These are phyloP conservation scores for Microchirus variegatus DNA, from an alignment of 2,797 vertebrate species.

Conservation along the genomic window DNA sequence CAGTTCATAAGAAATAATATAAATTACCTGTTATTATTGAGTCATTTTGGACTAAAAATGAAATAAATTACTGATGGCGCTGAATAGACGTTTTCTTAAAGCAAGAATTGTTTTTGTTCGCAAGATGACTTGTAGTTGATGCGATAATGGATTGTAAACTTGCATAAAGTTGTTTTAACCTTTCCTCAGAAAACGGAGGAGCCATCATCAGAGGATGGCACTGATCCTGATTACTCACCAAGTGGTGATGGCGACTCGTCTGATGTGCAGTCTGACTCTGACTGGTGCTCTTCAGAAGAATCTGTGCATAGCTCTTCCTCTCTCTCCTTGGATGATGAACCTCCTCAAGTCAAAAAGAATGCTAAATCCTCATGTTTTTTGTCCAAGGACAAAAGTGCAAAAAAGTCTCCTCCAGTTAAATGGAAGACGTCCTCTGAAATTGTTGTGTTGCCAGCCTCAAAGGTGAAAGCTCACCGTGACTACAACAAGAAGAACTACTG, in stretches of 20 bases:
- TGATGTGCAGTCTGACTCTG: constrained; percentile 8
- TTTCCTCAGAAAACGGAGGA: constrained; percentile 34
- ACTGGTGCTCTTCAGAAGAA: constrained; percentile 13
- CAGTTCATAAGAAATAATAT: too few species aligned
- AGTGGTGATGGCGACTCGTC: constrained; percentile 29
- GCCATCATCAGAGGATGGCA: constrained; percentile 25
- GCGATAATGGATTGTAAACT: background rate
- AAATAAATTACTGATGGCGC: too few species aligned
- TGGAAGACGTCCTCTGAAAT: constrained; percentile 5
- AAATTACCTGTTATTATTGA: too few species aligned
- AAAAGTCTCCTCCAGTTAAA: fast-evolving
- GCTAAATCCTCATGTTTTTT: background rate
- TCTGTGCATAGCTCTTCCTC: constrained; percentile 1
- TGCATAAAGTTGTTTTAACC: background rate
- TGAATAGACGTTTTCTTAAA: too few species aligned
- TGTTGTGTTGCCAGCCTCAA: constrained; percentile 14
- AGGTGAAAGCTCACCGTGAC: background rate
- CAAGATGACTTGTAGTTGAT: background rate
- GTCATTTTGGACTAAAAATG: too few species aligned
- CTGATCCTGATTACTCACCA: constrained; percentile 28
- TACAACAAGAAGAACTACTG: constrained; percentile 58
- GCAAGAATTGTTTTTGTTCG: too few species aligned
- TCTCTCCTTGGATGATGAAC: fast-evolving
- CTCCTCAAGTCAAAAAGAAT: background rate
- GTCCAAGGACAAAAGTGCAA: background rate